These are phyloP conservation scores for Myiotriccus ornatus DNA, from an alignment of 2,797 vertebrate genomes.

Conservation along the genomic window DNA sequence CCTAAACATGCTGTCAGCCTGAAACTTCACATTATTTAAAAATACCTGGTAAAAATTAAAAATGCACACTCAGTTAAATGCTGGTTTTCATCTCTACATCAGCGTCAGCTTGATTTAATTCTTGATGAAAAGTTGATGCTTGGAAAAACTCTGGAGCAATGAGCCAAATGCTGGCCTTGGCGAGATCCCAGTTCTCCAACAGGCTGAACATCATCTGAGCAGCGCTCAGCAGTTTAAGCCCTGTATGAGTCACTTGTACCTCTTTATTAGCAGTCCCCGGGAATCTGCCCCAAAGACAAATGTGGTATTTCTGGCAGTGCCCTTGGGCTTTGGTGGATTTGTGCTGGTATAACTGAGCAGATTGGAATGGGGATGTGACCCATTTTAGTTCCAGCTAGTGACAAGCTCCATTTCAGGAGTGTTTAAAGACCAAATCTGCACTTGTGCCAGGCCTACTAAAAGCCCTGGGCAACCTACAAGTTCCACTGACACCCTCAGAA, in stretches of 20 bases:
- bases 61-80: not conserved
- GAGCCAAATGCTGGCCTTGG: constrained; percentile 30
- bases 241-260: constrained; percentile 32
- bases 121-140: constrained; percentile 25
- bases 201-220: constrained; percentile 36
- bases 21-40: not conserved
- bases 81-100: not conserved
- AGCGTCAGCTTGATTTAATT: constrained; percentile 7
- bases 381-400: constrained; percentile 9
- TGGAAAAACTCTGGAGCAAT: not conserved
- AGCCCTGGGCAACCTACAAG: not conserved
- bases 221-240: not conserved
- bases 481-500: not conserved
- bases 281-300: constrained; percentile 45
- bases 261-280: not conserved
- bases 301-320: not conserved
- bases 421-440: not conserved
- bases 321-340: not conserved
- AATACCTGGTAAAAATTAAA: constrained; percentile 37
- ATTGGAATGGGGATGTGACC: not conserved
- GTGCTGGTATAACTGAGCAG: not conserved
- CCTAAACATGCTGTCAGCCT: not conserved
- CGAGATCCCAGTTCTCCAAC: not conserved
- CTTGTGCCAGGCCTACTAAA: not conserved
- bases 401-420: not conserved